Evolutionary conservation across 1,140 invertebrate genomes (phyloP).

Genomic region (Habropoda laboriosa): DNA sequence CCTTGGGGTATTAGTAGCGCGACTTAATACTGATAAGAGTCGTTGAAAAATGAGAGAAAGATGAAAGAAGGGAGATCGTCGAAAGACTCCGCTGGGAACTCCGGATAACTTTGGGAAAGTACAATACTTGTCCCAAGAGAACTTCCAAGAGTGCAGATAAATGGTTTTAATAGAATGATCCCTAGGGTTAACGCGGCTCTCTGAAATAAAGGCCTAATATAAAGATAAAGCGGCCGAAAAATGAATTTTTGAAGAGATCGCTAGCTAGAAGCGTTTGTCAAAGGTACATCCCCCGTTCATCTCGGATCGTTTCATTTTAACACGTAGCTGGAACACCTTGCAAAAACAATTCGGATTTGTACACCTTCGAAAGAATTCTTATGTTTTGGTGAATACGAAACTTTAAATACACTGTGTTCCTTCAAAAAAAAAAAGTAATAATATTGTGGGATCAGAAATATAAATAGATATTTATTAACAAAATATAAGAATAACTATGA

Average conservation of each 20-base stretch:
- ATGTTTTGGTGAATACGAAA: too few species aligned
- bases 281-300: background rate
- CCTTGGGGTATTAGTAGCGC: conserved; percentile 41
- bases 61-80: conserved; percentile 45
- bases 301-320: background rate
- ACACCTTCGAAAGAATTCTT: background rate
- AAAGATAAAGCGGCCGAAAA: conserved; percentile 18
- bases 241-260: conserved; percentile 18
- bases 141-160: conserved; percentile 51
- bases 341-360: background rate
- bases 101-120: conserved; percentile 57
- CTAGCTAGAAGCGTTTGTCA: background rate
- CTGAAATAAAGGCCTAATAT: conserved; percentile 20
- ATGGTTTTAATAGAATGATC: conserved; percentile 65
- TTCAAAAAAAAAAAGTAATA: too few species aligned
- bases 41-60: conserved; percentile 44
- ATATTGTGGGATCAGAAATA: too few species aligned
- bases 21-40: conserved; percentile 39
- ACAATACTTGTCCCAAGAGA: conserved; percentile 43
- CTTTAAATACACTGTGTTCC: too few species aligned
- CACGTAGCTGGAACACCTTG: background rate
- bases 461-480: too few species aligned
- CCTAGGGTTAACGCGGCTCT: background rate
- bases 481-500: too few species aligned
- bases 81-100: conserved; percentile 39